Base-by-base conservation (phyloP, 2,888 invertebrate genomes). In the Bursaphelenchus okinawaensis region DNA sequence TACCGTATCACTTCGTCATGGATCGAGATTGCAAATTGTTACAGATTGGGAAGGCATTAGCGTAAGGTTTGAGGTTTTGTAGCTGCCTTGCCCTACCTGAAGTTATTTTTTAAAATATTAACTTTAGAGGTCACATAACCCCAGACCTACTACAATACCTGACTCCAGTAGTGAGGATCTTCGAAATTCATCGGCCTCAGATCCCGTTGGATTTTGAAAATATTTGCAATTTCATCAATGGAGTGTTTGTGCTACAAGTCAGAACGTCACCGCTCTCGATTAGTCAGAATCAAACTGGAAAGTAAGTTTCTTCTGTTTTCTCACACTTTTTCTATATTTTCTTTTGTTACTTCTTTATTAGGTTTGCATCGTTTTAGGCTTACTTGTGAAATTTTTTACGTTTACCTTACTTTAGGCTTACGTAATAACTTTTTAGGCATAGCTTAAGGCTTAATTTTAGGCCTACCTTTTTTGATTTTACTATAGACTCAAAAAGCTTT, bases 211-310 rank as follows among this genome's bases (percentile, higher is more conserved):
- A 76, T 62, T 79, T 75, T 60, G 77, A 77, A 52, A 74, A 71
- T 28, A 77, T 79, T 56, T 73, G 75, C 57, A 73, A 76, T 65
- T 76, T 76, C 58, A 77, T 77, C 65, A 77, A 77, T 61, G 75
- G 76, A 7, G 76, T 77, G 29, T 77, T 77, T 66, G 76, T 77
- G 6, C 61, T 77, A 8, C 75, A 77, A 55, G 73, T 72, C 31
- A n/a, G 72, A 70, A 73, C 73, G 1, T 71, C 75, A 0, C 75
- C 75, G n/a, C 73, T 73, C 68, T 71, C 73, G 4, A 16, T 65
- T n/a, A n/a, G n/a, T 1, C 55, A 26, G 27, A 55, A 26, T n/a
- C n/a, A 64, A 26, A 27, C 50, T 40, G 40, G 16, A 4, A 40
- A 40, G 40, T 40, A n/a, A 40, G 40, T 6, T 29, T 29, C 12